phyloP scores from a whole-genome alignment of 2,113 vertebrate genomes.

The Melanocharis versteri region DNA sequence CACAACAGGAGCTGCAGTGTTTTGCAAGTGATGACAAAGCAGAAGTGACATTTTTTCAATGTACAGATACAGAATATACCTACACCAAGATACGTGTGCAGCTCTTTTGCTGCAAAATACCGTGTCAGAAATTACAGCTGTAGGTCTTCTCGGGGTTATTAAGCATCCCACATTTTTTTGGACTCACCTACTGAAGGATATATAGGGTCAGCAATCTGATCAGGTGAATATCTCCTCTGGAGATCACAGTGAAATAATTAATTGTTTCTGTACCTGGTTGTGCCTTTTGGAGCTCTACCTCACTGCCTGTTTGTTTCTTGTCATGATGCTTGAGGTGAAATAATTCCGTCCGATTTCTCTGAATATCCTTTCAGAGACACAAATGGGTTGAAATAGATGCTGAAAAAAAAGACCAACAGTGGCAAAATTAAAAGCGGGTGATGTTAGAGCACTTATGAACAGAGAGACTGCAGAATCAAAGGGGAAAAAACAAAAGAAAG shows the following conservation, averaged over 20 bases:
- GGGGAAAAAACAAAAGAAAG: fast-evolving
- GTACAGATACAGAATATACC: neutral
- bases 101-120: neutral
- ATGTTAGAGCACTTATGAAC: neutral
- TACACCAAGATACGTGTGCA: neutral
- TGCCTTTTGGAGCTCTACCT: neutral
- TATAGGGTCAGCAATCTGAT: neutral
- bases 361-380: neutral
- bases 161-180: neutral
- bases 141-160: neutral
- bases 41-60: neutral
- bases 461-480: neutral
- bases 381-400: neutral
- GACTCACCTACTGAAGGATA: neutral
- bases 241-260: neutral
- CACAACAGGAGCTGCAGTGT: neutral
- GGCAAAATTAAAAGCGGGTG: neutral
- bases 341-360: neutral
- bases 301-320: neutral
- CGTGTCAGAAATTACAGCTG: neutral
- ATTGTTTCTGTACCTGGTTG: neutral
- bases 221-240: neutral
- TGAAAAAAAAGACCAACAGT: neutral
- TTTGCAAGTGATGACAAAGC: neutral
- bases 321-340: neutral